Conservation (phyloP, 2,113 vertebrate genomes). For the Myanophis thanlyinensis region DNA sequence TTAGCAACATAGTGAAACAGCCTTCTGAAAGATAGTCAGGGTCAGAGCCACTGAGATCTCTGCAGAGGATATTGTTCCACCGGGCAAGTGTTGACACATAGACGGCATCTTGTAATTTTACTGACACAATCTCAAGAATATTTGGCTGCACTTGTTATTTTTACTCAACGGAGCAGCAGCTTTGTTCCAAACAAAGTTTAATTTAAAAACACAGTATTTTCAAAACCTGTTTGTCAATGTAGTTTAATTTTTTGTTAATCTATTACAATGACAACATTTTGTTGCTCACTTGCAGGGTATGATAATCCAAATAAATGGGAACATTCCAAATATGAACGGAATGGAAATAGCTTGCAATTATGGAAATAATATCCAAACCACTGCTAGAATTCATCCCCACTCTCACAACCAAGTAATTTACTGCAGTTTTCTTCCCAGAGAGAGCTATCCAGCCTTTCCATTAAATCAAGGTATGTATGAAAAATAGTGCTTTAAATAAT, state of each 20-base stretch:
- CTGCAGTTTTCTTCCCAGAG: conserved; percentile 81
- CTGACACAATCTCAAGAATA: neutral
- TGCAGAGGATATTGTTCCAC: neutral
- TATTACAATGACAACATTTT: conserved; percentile 14
- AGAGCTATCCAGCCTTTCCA: conserved; percentile 77
- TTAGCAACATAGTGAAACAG: neutral
- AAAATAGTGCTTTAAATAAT: fast-evolving
- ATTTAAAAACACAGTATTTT: neutral
- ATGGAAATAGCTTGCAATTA: conserved; percentile 90
- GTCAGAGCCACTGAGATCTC: neutral
- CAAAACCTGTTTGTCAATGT: neutral
- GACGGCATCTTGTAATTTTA: neutral
- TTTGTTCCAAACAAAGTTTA: neutral
- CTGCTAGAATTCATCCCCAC: conserved; percentile 80
- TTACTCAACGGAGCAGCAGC: neutral
- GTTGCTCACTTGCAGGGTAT: conserved; percentile 68
- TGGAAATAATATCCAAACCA: conserved; percentile 72
- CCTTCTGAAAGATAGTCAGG: neutral
- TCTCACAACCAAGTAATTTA: conserved; percentile 84
- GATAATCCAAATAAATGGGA: conserved; percentile 91
- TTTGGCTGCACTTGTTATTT: neutral
- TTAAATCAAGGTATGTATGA: conserved; percentile 74
- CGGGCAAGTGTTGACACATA: neutral
- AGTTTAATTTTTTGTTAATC: conserved; percentile 7
- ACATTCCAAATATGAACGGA: conserved; percentile 84